Conservation (phyloP, 1,140 invertebrate species). For the Phenacoccus solenopsis region DNA sequence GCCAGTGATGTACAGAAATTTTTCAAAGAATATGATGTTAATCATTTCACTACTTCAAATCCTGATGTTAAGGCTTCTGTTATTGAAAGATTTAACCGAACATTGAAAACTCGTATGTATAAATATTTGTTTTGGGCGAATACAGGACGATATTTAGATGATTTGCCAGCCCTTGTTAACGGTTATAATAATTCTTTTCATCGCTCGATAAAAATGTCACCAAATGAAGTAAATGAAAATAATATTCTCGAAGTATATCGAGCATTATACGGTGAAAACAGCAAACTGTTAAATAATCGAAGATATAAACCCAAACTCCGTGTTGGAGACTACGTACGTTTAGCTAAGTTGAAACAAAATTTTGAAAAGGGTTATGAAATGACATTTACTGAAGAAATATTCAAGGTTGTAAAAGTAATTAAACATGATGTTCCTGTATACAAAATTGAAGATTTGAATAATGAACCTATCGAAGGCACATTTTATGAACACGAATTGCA, state of each 20-base stretch:
- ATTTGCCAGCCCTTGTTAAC: slow-evolving; percentile 12
- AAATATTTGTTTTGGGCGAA: slow-evolving; percentile 33
- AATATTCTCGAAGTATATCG: background rate
- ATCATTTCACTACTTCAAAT: slow-evolving; percentile 33
- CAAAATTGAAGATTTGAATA: slow-evolving; percentile 29
- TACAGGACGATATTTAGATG: slow-evolving; percentile 20
- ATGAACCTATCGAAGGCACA: slow-evolving; percentile 27
- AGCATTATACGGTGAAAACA: background rate
- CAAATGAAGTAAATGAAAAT: background rate
- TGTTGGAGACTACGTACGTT: slow-evolving; percentile 27
- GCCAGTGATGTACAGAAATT: slow-evolving; percentile 25
- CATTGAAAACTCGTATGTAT: slow-evolving; percentile 34
- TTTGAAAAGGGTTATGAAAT: slow-evolving; percentile 29
- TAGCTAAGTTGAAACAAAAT: slow-evolving; percentile 24
- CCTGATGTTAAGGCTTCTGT: slow-evolving; percentile 34
- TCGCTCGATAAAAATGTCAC: slow-evolving; percentile 25
- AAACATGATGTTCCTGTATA: slow-evolving; percentile 26
- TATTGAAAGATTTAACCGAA: slow-evolving; percentile 35
- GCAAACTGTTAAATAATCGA: slow-evolving; percentile 10
- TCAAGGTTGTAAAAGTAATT: slow-evolving; percentile 29
- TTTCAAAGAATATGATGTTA: slow-evolving; percentile 28
- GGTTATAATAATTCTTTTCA: slow-evolving; percentile 32
- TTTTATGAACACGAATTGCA: slow-evolving; percentile 29
- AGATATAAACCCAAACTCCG: slow-evolving; percentile 19
- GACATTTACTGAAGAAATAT: slow-evolving; percentile 33